Percentiles rank a stretch among this genome's conserved stretches.
These are phyloP conservation scores for Forbesichthys agassizii DNA, from an alignment of 2,113 vertebrate species.

Conservation along the genomic window DNA sequence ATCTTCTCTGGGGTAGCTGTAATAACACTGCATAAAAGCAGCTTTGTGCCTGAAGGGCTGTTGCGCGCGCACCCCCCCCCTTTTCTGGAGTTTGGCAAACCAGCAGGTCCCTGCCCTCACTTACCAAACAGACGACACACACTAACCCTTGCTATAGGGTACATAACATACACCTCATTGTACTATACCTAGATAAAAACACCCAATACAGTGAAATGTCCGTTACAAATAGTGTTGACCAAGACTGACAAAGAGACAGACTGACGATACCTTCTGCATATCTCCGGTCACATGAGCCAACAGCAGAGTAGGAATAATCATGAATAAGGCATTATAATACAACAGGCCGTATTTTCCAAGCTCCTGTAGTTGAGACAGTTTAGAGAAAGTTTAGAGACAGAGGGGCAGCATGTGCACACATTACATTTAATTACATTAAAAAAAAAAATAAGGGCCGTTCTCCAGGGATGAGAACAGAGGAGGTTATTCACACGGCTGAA, in stretches of 20 bases:
- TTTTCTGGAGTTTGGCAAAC: constrained; percentile 57
- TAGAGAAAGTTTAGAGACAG: constrained; percentile 20
- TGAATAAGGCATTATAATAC: constrained; percentile 97
- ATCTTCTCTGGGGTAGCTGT: constrained; percentile 26
- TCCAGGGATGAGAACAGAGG: constrained; percentile 34
- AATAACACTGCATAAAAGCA: constrained; percentile 73
- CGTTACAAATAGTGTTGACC: neutral
- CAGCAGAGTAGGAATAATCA: constrained; percentile 90
- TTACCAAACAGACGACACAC: constrained; percentile 55
- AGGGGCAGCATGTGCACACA: constrained; percentile 6
- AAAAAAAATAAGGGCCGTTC: constrained; percentile 13
- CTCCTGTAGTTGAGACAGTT: constrained; percentile 76
- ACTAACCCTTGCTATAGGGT: constrained; percentile 14
- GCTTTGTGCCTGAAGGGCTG: constrained; percentile 71
- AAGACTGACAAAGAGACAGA: neutral
- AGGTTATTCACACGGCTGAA: constrained; percentile 50
- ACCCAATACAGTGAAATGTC: neutral
- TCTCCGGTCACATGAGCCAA: constrained; percentile 91
- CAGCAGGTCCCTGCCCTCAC: constrained; percentile 57
- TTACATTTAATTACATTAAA: neutral
- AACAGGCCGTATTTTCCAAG: constrained; percentile 95
- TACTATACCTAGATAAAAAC: neutral
- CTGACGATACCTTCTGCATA: constrained; percentile 83
- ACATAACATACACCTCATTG: too few species aligned
- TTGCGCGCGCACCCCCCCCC: constrained; percentile 40